Percentiles rank a stretch among this genome's conserved stretches.
These are phyloP conservation scores for Alaudala cheleensis DNA, from an alignment of 2,113 vertebrate species.

Conservation along the genomic window DNA sequence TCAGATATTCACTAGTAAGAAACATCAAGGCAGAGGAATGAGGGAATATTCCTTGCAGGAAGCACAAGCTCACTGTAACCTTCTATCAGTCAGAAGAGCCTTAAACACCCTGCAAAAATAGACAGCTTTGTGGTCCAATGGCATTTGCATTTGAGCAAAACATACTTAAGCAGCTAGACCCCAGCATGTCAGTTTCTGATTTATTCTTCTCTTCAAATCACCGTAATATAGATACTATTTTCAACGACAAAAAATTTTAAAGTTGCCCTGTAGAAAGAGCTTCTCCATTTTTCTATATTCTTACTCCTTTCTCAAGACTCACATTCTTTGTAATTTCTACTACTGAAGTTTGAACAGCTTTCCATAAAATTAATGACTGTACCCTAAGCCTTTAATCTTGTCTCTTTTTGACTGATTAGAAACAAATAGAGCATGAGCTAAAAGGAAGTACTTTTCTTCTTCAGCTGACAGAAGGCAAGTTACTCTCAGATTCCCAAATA, in stretches of 20 bases:
- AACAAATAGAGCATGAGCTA: neutral
- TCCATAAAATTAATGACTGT: neutral
- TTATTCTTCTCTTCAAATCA: neutral
- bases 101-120: neutral
- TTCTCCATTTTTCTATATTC: neutral
- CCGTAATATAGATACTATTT: neutral
- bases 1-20: neutral
- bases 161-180: neutral
- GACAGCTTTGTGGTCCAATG: neutral
- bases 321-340: neutral
- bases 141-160: neutral
- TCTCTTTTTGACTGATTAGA: neutral
- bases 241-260: neutral
- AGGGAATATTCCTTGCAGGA: neutral
- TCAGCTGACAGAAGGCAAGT: neutral
- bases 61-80: neutral
- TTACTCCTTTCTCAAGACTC: neutral
- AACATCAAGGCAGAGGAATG: neutral
- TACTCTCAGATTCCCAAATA: neutral
- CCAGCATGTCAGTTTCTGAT: neutral
- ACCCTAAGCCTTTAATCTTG: neutral
- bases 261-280: neutral
- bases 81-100: neutral
- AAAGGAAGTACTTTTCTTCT: neutral
- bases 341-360: neutral